Percentiles rank a stretch among this genome's conserved stretches.
Evolutionary conservation across 2,113 vertebrate genomes (phyloP).

Genomic region (Rhea pennata): DNA sequence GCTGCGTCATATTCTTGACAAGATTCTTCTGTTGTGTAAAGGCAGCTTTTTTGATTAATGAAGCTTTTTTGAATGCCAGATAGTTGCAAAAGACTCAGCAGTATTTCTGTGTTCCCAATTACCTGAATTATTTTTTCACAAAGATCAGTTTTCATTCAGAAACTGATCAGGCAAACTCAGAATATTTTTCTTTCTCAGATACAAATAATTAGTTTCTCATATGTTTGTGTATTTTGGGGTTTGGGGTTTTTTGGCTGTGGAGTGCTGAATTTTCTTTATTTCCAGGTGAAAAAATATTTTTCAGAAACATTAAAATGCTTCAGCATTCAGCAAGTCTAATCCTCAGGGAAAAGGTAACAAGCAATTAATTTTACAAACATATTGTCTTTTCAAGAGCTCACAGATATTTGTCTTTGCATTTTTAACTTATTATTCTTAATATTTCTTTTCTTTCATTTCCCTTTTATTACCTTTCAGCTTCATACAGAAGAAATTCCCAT

Average conservation of each 20-base stretch:
- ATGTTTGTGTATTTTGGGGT: neutral
- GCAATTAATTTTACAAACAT: neutral
- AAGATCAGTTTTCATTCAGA: neutral
- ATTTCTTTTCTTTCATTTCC: neutral
- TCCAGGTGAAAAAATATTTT: neutral
- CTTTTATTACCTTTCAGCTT: neutral
- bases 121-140: neutral
- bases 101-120: neutral
- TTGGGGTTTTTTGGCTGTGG: neutral
- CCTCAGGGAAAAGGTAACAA: neutral
- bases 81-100: neutral
- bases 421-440: neutral
- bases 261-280: neutral
- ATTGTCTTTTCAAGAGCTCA: neutral
- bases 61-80: neutral
- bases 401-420: neutral
- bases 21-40: neutral
- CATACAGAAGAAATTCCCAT: neutral
- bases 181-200: neutral
- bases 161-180: rapidly evolving
- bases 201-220: neutral
- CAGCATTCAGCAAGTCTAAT: neutral
- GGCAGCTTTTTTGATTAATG: neutral
- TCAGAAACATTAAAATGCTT: neutral
- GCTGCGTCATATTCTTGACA: neutral